Evolutionary conservation across 2,113 vertebrate species (phyloP), one percentile per base, ranked within the genome.

Genomic region (Hippocampus abdominalis): DNA sequence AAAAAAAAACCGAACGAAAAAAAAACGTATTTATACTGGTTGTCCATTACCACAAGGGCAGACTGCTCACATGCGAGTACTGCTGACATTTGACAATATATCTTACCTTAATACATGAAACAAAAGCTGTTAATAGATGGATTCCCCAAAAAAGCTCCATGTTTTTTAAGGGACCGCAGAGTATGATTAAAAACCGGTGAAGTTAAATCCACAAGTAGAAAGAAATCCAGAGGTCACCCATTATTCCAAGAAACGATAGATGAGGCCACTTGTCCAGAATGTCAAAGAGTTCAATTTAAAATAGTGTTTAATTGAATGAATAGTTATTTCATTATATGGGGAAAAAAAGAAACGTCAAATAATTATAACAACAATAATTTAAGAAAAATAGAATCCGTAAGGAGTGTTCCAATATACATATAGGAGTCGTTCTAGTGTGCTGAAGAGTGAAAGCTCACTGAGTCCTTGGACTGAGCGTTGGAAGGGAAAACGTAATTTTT

Each of bases 61-160:
- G 2, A 66, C 8, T 36, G 3, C 36, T 57, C 2, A 42, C 23
- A 16, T 18, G 3, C 27, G 18, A n/a, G 7, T 27, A 46, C 23
- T 9, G 13, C 27, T 64, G 23, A 27, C 12, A 27, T 46, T 27
- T 42, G 8, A 44, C 16, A 23, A 23, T 40, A 27, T 12, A 9
- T 36, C 42, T 82, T 93, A 98, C 96, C 96, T 96, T 94, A 3
- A 92, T 75, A 29, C 92, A 88, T 66, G 92, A 80, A 83, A 96
- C 80, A 84, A 94, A 87, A 49, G 82, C 74, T 64, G 82, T 86
- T 20, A 93, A 67, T 67, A 90, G 46, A 21, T 88, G 74, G 71
- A 92, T 77, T 73, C 54, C 74, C 70, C 86, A 87, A 59, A 71
- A 69, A 71, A 91, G 81, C 69, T 85, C 89, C 92, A 92, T 93